A percentile compares a stretch with the other conserved stretches of the same genome.
These are phyloP conservation scores for Hesperophylax magnus DNA, from an alignment of 1,140 invertebrate genomes.

Conservation along the genomic window DNA sequence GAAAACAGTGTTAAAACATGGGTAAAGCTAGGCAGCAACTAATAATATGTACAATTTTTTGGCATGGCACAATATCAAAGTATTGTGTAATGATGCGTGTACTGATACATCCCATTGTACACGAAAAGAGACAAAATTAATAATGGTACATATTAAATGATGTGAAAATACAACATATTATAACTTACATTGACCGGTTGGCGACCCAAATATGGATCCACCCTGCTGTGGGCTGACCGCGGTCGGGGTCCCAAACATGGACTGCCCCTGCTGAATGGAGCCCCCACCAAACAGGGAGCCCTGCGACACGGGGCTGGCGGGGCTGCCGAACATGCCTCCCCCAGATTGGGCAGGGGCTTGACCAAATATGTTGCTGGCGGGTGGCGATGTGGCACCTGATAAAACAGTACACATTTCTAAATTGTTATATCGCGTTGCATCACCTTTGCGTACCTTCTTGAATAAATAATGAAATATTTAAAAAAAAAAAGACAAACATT, in stretches of 20 bases:
- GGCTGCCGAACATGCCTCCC: conserved; percentile 47
- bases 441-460: too few relatives aligned
- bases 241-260: conserved; percentile 42
- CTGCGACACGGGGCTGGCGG: conserved; percentile 43
- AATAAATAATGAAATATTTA: too few relatives aligned
- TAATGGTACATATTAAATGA: too few relatives aligned
- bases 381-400: conserved; percentile 40
- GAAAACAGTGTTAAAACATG: too few relatives aligned
- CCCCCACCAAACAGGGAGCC: conserved; percentile 53
- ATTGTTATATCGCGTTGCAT: too few relatives aligned
- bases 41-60: too few relatives aligned
- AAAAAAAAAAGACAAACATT: too few relatives aligned
- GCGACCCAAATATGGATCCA: conserved; percentile 46
- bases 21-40: too few relatives aligned
- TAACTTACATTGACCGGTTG: conserved; percentile 30
- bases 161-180: neutral
- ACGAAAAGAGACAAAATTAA: too few relatives aligned
- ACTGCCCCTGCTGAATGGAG: conserved; percentile 6
- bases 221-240: conserved; percentile 1
- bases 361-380: conserved; percentile 60
- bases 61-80: too few relatives aligned
- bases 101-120: too few relatives aligned
- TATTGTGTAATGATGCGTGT: too few relatives aligned
- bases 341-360: conserved; percentile 54
- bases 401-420: neutral